Evolutionary conservation across 2,888 invertebrate genomes (phyloP), one percentile per base, ranked within the genome.

Genomic region (Lacanobia oleracea): DNA sequence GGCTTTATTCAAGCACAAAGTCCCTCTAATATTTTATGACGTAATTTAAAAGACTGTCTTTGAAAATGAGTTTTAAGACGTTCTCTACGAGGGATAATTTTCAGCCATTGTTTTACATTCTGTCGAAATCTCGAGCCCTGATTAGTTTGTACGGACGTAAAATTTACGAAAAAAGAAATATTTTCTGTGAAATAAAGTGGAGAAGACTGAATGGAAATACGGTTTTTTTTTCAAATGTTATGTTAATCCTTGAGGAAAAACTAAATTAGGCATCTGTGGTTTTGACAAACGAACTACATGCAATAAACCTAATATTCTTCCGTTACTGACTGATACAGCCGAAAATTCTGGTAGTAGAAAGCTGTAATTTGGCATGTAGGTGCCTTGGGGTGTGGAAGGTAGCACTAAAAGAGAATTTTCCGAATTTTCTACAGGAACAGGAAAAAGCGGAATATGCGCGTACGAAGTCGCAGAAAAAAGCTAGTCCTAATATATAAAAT

Each of bases 1-100:
- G 89, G 89, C 91, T 91, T 92, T 89, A 89, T 86, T 88, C 87
- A 86, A 90, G 89, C 90, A 89, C 89, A 89, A 92, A 91, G 91
- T 88, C 91, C 83, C 87, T 86, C 91, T 92, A 91, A 93, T 94
- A 93, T 93, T 94, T 93, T 91, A 94, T 91, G 90, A 90, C 87
- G 91, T 91, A 93, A 93, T 93, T 92, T 93, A 92, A 93, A 92
- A 92, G 89, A 89, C 88, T 90, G 89, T 88, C 90, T 89, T 90
- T 88, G 88, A 88, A 90, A 88, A 90, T 88, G 88, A 90, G 87
- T 88, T 88, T 89, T 91, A 88, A 89, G 89, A 88, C 88, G 86
- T 88, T 81, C 86, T 89, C 87, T 83, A 83, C 82, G 81, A 87
- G 86, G 83, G 77, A 85, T 86, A 88, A 90, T 88, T 89, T 88